Percentiles rank a stretch among this genome's conserved stretches.
Conservation (phyloP, 2,113 vertebrate species). For the Pluvianellus socialis region DNA sequence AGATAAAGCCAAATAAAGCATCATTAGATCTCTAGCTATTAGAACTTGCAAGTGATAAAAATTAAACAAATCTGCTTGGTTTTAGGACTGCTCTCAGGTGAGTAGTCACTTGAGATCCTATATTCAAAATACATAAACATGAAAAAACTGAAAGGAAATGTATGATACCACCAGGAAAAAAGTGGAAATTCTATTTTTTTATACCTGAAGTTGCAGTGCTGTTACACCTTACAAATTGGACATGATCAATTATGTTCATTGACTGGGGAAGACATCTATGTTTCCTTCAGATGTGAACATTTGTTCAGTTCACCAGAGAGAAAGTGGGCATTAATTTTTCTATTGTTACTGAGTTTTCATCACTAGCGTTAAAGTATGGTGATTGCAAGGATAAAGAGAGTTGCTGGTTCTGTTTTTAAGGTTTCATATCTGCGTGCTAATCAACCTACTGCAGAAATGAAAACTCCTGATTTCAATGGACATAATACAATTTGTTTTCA, state of each 20-base stretch:
- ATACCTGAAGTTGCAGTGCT: not conserved
- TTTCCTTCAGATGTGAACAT: not conserved
- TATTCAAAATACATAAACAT: not conserved
- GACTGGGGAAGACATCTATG: not conserved
- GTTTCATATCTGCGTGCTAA: not conserved
- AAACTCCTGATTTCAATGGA: not conserved
- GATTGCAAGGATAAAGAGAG: not conserved
- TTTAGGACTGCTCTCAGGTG: not conserved
- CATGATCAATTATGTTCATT: not conserved
- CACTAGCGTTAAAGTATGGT: not conserved
- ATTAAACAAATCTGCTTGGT: not conserved
- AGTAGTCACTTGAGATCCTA: not conserved
- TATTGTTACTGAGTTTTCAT: not conserved
- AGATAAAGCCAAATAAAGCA: not conserved
- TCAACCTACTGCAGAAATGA: not conserved
- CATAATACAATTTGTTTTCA: not conserved
- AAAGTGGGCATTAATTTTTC: not conserved
- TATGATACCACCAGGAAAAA: not conserved
- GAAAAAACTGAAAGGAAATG: not conserved
- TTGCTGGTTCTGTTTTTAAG: not conserved
- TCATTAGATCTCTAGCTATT: not conserved
- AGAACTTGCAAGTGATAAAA: not conserved
- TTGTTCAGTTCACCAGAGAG: not conserved
- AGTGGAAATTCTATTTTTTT: not conserved
- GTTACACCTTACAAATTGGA: not conserved